Evolutionary conservation across 2,888 invertebrate genomes (phyloP), one percentile per base, ranked within the genome.

Genomic region (Perithous albicinctus): DNA sequence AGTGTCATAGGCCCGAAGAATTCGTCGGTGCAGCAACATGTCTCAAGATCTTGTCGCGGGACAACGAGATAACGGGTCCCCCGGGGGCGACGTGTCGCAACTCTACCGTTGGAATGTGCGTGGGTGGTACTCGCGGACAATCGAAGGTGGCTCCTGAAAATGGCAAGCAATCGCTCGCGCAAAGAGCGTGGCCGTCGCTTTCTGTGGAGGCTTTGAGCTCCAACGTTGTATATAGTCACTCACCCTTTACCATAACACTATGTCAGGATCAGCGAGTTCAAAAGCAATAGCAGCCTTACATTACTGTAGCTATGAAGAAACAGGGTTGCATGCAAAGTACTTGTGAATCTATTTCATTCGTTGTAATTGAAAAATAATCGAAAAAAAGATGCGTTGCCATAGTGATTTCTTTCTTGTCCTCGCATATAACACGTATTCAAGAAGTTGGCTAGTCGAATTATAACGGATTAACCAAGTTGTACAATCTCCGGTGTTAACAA

Each of bases 101-200:
- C 63, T 76, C 67, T 75, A 32, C 32, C 66, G 66, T 54, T 41
- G 82, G 84, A 84, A 84, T 84, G 82, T 78, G 80, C 84, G 84
- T 84, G 76, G 84, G 84, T 80, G 84, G 69, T 64, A 48, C 63
- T 61, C 59, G 74, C 38, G 73, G 72, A 84, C 82, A 84, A 84
- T 84, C 76, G 84, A 82, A 72, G 66, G 74, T 80, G 70, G 77
- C 77, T 76, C 78, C 74, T 84, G 80, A 75, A 80, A 82, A 82
- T 82, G 69, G 78, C 78, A 46, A 80, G 64, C 72, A 41, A 78
- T 72, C 23, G 73, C 51, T 29, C 51, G 38, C 35, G 38, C 29
- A 78, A 66, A 77, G 66, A 67, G 69, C 56, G 48, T 38, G 61
- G 18, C 56, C 61, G 38, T 66, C n/a, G 66, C 48, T 67, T 69